These are phyloP conservation scores for Antennarius striatus DNA, from an alignment of 2,113 vertebrate genomes.

Conservation along the genomic window DNA sequence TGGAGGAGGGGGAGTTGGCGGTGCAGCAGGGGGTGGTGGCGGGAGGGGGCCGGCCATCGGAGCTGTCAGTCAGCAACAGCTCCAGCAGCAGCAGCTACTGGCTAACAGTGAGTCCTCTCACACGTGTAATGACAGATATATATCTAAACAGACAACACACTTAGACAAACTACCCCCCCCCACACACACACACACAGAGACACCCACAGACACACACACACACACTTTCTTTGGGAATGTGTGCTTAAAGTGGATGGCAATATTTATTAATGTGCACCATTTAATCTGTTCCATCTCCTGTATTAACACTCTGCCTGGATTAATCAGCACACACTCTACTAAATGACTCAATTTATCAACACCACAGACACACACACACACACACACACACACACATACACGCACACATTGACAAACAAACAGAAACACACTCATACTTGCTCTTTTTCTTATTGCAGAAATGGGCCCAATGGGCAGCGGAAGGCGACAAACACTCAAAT, in stretches of 20 bases:
- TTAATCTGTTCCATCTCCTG: conserved; percentile 72
- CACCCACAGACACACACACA: conserved; percentile 16
- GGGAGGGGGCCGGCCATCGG: conserved; percentile 61
- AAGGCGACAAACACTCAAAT: conserved; percentile 68
- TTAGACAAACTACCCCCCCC: not conserved
- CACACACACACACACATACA: conserved; percentile 21
- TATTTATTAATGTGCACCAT: conserved; percentile 74
- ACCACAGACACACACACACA: conserved; percentile 43
- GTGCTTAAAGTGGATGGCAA: conserved; percentile 50
- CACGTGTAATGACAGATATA: not conserved
- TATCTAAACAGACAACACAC: not conserved
- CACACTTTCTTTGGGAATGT: conserved; percentile 17
- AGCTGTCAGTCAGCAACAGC: conserved; percentile 71
- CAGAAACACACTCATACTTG: conserved; percentile 14
- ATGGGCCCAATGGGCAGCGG: conserved; percentile 32
- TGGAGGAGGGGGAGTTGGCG: conserved; percentile 28
- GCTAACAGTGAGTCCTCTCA: conserved; percentile 68
- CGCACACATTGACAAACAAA: conserved; percentile 36
- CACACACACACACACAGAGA: not conserved
- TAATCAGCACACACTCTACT: conserved; percentile 75
- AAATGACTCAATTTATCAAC: conserved; percentile 77
- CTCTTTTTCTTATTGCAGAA: conserved; percentile 57
- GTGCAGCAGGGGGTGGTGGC: conserved; percentile 10
- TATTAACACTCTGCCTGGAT: conserved; percentile 75
- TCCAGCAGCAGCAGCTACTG: conserved; percentile 69